Evolutionary conservation across 2,888 invertebrate species (phyloP), one percentile per base, ranked within the genome.

Genomic region (Panzeria rudis): DNA sequence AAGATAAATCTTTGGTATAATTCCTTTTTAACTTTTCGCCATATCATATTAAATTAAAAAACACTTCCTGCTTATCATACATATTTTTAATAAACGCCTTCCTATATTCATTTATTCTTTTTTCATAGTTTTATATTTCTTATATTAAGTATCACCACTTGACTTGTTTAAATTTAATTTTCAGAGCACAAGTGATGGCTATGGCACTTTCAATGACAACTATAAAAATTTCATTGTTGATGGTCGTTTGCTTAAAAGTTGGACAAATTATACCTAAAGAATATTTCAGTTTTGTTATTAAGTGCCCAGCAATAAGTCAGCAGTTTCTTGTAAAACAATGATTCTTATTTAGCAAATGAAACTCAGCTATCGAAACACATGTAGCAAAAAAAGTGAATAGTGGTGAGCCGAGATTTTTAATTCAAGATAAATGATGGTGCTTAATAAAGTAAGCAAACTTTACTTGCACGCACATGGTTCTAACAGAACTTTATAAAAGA

Each of bases 301-400:
- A 73, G 73, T 73, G 47, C n/a, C 35, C 73, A 13, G 61, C 61
- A 61, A 61, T 72, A 73, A 50, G 61, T 73, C 73, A 72, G 44
- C 73, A 73, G 59, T 50, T 73, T 71, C 15, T 47, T 35, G 20
- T n/a, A 20, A 35, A 25, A 32, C 47, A 61, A 50, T 61, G 61
- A 73, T 8, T 61, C 35, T 73, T 29, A 32, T 73, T 50, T 35
- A 23, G 6, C 32, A 50, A 61, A 73, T n/a, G 47, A 61, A 47
- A 20, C 6, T 35, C 5, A 3, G 11, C 11, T 23, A 9, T 9
- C 6, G 17, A 20, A 20, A 32, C 11, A 20, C 17, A 15, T n/a
- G 5, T 32, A 66, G 11, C 1, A 9, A 15, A n/a, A 62, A 20
- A 47, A 47, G 17, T 50, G 47, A n/a, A 47, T 17, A 17, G n/a